Evolutionary conservation across 2,888 invertebrate genomes (phyloP), one percentile per base, ranked within the genome.

Genomic region (Camponotus fellah): DNA sequence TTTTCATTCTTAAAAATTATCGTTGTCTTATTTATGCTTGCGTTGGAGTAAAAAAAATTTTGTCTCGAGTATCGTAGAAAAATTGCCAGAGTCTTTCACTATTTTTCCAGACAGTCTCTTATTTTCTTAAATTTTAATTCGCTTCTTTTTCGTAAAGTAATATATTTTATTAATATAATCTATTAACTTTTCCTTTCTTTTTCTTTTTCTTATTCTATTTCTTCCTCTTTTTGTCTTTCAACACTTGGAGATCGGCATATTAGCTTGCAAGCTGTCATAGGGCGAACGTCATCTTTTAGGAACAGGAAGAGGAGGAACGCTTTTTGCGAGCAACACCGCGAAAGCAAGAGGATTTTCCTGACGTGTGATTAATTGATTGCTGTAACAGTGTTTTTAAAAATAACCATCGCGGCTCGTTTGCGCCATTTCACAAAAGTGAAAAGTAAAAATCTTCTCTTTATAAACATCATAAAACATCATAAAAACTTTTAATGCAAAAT

Each of bases 211-310:
- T 58, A 69, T 26, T 69, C 65, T 8, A n/a, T 53, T 53, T 58
- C 17, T 49, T 56, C 26, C 21, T 56, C 10, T 49, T 56, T 82
- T 76, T 34, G 32, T 83, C 65, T 76, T 83, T 82, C 34, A 26
- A 66, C 71, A 66, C 34, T 72, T 60, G 46, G 37, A 72, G n/a
- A 69, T 84, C 72, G 53, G 26, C 77, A 32, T 53, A 72, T 68
- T 75, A 74, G 66, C 21, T 82, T 82, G 46, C 66, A 68, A 65
- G 37, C 37, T 81, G n/a, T 21, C 53, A 32, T 66, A 80, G 72
- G 72, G 49, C 14, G 58, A 80, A 74, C 74, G n/a, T 64, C 66
- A n/a, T 85, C 69, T 79, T 84, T 84, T 75, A 85, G 83, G 53
- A 60, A 62, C 53, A 56, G 53, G 62, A 83, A 69, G 83, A 83